phyloP scores from a whole-genome alignment of 2,797 vertebrate species.

The Podarcis siculus region DNA sequence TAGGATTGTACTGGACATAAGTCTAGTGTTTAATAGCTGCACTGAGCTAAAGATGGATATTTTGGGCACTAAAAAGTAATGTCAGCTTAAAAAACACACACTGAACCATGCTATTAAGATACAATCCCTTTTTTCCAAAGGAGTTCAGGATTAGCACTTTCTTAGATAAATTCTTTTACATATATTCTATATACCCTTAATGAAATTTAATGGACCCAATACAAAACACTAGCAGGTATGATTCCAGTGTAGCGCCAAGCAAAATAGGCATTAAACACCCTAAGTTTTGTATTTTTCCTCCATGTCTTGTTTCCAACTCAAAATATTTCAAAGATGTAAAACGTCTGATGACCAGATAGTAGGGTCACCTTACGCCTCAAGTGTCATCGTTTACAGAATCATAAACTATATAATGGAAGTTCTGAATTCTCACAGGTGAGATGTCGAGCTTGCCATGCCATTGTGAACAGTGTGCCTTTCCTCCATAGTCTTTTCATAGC shows the following conservation, averaged over 20 bases:
- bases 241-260: slow-evolving; percentile 6
- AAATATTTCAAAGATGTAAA: slow-evolving; percentile 2
- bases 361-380: rapidly evolving
- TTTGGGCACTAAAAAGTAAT: neutral
- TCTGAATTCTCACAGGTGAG: slow-evolving; percentile 42
- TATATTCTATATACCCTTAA: neutral
- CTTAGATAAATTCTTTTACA: rapidly evolving
- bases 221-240: neutral
- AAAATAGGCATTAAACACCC: neutral
- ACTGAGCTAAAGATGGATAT: rapidly evolving
- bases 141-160: slow-evolving; percentile 6
- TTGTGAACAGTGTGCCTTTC: slow-evolving; percentile 9
- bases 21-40: neutral
- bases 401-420: neutral
- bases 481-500: neutral
- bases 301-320: neutral
- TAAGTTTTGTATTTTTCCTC: neutral
- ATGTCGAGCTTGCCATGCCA: slow-evolving; percentile 44
- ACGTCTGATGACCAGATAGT: neutral
- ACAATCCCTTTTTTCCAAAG: rapidly evolving
- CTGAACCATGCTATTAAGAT: neutral
- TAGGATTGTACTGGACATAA: neutral
- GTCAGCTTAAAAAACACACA: neutral
- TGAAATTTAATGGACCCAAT: neutral
- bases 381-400: slow-evolving; percentile 4